phyloP scores from a whole-genome alignment of 2,888 invertebrate genomes.

The Hymenopus coronatus region DNA sequence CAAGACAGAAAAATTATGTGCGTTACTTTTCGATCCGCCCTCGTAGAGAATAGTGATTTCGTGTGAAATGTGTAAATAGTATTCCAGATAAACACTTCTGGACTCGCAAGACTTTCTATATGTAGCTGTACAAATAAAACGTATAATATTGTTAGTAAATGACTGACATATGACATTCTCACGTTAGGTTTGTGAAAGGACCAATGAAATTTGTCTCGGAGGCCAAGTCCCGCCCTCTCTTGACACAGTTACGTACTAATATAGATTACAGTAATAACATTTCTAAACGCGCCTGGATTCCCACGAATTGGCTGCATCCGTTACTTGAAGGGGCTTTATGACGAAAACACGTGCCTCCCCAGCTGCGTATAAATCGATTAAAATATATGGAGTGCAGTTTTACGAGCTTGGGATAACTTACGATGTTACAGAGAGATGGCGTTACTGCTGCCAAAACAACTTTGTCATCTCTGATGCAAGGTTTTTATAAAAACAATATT shows the following conservation, averaged over 20 bases:
- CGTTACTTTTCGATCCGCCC: too few species aligned
- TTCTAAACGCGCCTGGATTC: background rate
- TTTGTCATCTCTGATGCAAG: too few species aligned
- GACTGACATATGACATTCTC: background rate
- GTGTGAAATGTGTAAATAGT: too few species aligned
- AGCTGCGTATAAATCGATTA: background rate
- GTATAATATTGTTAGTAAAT: too few species aligned
- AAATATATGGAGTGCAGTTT: background rate
- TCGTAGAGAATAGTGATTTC: too few species aligned
- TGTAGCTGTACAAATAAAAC: too few species aligned
- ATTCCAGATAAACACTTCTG: too few species aligned
- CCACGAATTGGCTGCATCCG: background rate
- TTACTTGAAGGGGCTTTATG: background rate
- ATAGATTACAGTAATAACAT: conserved; percentile 5
- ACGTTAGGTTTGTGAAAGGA: background rate
- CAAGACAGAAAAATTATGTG: too few species aligned
- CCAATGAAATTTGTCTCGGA: background rate
- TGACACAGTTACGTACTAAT: background rate
- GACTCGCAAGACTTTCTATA: too few species aligned
- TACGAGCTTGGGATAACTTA: background rate
- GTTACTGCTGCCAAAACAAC: too few species aligned
- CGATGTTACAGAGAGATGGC: too few species aligned
- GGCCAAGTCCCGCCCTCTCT: background rate
- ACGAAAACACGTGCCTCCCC: background rate
- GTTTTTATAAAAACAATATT: too few species aligned